These are phyloP conservation scores for Agapornis canus DNA, from an alignment of 2,797 vertebrate genomes.

Conservation along the genomic window DNA sequence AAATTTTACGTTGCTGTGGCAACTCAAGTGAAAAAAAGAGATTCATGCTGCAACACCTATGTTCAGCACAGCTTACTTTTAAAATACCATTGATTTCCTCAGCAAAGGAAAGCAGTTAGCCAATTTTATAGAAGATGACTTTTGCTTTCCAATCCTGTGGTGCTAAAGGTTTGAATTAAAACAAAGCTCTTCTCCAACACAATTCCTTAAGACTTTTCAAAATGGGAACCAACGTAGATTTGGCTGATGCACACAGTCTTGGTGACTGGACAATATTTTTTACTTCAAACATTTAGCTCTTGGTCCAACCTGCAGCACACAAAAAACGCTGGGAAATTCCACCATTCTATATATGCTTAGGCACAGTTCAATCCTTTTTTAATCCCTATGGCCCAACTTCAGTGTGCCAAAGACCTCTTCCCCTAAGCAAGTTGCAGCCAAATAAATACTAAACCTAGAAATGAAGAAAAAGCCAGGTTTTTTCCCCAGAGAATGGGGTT, in stretches of 20 bases:
- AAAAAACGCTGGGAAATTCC: not conserved
- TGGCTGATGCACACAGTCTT: not conserved
- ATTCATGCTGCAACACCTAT: conserved; percentile 6
- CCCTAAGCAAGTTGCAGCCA: not conserved
- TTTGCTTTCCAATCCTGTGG: not conserved
- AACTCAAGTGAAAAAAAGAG: conserved; percentile 39
- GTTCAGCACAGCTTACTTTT: conserved; percentile 40
- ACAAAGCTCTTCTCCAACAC: conserved; percentile 9
- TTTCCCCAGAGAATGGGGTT: not conserved
- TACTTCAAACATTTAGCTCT: not conserved
- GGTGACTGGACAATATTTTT: not conserved
- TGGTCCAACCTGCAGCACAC: not conserved
- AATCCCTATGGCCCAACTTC: not conserved
- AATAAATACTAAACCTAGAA: conserved; percentile 4
- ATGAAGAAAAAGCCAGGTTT: not conserved
- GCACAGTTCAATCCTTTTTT: not conserved
- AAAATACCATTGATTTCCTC: conserved; percentile 55
- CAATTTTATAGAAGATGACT: conserved; percentile 11
- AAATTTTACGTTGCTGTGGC: conserved; percentile 70
- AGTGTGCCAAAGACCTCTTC: not conserved
- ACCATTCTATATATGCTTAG: not conserved
- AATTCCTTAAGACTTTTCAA: not conserved
- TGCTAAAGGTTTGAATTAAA: conserved; percentile 30
- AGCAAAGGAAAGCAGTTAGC: conserved; percentile 5
- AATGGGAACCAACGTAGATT: not conserved